Evolutionary conservation across 2,888 invertebrate species (phyloP), one percentile per base, ranked within the genome.

Genomic region (Vannuccia rotundouncinata): DNA sequence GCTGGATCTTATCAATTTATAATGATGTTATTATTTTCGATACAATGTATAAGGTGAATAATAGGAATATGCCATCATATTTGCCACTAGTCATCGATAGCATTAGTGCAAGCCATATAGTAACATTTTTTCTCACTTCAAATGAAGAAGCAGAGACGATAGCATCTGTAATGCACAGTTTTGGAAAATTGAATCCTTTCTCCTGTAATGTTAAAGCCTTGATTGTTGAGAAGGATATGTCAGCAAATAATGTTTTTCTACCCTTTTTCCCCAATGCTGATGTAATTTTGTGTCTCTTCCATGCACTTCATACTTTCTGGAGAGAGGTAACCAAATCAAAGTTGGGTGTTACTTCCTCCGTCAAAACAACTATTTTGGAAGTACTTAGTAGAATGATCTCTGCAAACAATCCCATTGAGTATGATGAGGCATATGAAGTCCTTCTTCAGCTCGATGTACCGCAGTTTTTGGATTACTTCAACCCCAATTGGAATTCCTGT

Each of bases 1-100:
- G n/a, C 5, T 10, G n/a, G 74, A 74, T 28, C 5, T 10, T 74
- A 10, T 5, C 74, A 10, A 28, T n/a, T 5, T 74, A 74, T n/a
- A 25, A 13, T n/a, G 74, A 74, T 13, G 74, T 74, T 10, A 25
- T 74, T 74, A 27, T 74, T 25, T 74, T 74, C n/a, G 74, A 74
- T 74, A n/a, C 74, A 5, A 74, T n/a, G 25, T 74, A 74, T n/a
- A 74, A 74, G n/a, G 74, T 74, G 13, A 74, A 74, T 28, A 74
- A 74, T n/a, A 27, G 74, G 13, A 28, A 28, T 28, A 74, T 74
- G 74, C 74, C 74, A 10, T n/a, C n/a, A n/a, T 74, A 74, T 28
- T 28, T 74, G 25, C 74, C 74, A 74, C 25, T 74, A 5, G n/a
- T 74, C 27, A 74, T 74, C 74, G 74, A 74, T 28, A n/a, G 74